phyloP scores from a whole-genome alignment of 2,797 vertebrate species.

The Catamblyrhynchus diadema region DNA sequence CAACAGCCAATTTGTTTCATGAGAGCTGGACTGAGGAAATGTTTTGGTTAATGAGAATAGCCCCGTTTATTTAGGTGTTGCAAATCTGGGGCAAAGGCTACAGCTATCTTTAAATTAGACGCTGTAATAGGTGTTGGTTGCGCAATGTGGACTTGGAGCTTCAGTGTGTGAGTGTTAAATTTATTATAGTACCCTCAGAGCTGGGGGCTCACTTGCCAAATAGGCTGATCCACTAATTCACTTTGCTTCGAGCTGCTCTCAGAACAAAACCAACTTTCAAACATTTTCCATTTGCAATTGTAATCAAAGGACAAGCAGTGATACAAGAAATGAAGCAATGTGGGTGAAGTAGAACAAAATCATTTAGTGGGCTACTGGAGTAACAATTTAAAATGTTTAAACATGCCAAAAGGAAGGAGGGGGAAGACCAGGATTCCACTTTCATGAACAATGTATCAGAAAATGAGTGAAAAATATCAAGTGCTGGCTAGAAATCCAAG shows the following conservation, averaged over 20 bases:
- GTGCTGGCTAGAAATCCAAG: constrained; percentile 17
- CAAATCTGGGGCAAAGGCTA: background rate
- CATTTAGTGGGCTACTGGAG: constrained; percentile 68
- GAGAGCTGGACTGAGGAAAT: background rate
- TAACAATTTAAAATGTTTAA: constrained; percentile 49
- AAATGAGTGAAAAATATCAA: constrained; percentile 12
- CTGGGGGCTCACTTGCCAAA: constrained; percentile 36
- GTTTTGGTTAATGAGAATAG: background rate
- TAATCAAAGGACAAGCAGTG: constrained; percentile 69
- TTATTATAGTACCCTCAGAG: constrained; percentile 11
- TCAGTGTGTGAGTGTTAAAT: background rate
- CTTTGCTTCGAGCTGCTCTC: constrained; percentile 41
- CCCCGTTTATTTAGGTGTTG: background rate
- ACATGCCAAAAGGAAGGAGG: constrained; percentile 40
- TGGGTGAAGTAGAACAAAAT: constrained; percentile 70
- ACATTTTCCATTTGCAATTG: constrained; percentile 63
- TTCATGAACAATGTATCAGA: background rate
- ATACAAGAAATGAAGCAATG: constrained; percentile 70
- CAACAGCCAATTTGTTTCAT: background rate
- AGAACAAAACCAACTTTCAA: constrained; percentile 50
- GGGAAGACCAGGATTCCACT: constrained; percentile 21
- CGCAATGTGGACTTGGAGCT: constrained; percentile 7
- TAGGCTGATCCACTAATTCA: constrained; percentile 53
- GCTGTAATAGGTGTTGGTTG: constrained; percentile 11
- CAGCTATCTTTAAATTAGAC: background rate